phyloP scores from a whole-genome alignment of 2,888 invertebrate genomes.

The Anodontia alba region DNA sequence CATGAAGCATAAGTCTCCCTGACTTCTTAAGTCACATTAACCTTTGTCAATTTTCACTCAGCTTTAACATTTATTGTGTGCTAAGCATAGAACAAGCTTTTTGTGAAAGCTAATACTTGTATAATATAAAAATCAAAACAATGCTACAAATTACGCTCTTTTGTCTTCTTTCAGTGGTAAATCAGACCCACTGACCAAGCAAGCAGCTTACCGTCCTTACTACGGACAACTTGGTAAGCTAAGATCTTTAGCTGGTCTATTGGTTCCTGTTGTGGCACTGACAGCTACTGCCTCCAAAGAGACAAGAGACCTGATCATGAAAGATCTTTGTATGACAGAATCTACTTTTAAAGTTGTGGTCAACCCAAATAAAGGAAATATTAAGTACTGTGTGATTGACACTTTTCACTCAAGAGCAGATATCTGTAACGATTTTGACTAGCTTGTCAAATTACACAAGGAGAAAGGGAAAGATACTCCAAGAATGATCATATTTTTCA shows the following conservation, averaged over 20 bases:
- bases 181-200: neutral
- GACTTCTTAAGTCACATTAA: no score
- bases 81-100: no score
- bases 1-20: no score
- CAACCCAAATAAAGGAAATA: slow-evolving; percentile 21
- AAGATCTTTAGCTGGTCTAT: slow-evolving; percentile 22
- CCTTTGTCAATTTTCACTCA: no score
- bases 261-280: slow-evolving; percentile 38
- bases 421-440: slow-evolving; percentile 25
- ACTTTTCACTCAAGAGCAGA: neutral
- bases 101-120: no score
- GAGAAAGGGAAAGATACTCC: neutral
- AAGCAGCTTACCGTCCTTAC: slow-evolving; percentile 27
- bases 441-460: slow-evolving; percentile 23
- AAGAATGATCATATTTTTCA: slow-evolving; percentile 40
- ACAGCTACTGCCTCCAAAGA: slow-evolving; percentile 41
- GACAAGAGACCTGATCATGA: slow-evolving; percentile 21
- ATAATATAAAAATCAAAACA: no score
- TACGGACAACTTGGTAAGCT: slow-evolving; percentile 39
- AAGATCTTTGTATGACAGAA: slow-evolving; percentile 12
- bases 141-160: no score
- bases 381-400: slow-evolving; percentile 25
- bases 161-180: slow-evolving; percentile 6
- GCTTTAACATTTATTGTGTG: no score
- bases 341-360: neutral